These are phyloP conservation scores for Pogonognathellus flavescens DNA, from an alignment of 1,140 invertebrate species.

Conservation along the genomic window DNA sequence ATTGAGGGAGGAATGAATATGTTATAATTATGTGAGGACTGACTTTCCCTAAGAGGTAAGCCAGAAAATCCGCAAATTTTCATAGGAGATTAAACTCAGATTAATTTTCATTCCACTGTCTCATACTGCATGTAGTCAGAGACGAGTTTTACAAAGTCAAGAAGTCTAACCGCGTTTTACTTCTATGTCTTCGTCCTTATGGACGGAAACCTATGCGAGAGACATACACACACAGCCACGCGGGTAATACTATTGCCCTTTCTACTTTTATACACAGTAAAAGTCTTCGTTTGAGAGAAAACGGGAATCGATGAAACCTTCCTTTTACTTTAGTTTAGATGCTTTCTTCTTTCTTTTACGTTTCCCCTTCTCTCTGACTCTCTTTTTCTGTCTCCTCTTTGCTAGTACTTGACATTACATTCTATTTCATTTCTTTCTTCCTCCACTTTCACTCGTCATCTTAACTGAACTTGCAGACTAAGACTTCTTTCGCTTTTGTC, in stretches of 20 bases:
- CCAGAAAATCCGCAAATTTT: constrained; percentile 45
- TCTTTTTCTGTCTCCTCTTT: not conserved
- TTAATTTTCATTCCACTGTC: constrained; percentile 30
- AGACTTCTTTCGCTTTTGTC: not conserved
- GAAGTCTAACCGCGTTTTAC: constrained; percentile 4
- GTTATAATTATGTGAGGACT: constrained; percentile 47
- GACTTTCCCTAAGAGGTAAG: constrained; percentile 40
- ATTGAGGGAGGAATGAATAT: constrained; percentile 46
- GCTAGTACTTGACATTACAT: constrained; percentile 37
- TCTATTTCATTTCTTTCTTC: constrained; percentile 40
- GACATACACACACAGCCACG: constrained; percentile 5
- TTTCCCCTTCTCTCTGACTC: not conserved
- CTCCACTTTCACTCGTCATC: constrained; percentile 22
- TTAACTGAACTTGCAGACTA: not conserved
- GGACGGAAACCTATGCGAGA: not conserved
- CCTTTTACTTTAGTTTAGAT: constrained; percentile 25
- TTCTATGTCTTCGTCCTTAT: constrained; percentile 4
- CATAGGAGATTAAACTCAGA: constrained; percentile 48
- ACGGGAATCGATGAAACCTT: constrained; percentile 34
- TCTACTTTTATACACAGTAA: not conserved
- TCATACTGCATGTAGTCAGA: not conserved
- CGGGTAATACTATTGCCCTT: not conserved
- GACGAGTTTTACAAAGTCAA: constrained; percentile 15
- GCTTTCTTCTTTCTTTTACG: not conserved
- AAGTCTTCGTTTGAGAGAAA: not conserved